These are phyloP conservation scores for Dromococcyx pavoninus DNA, from an alignment of 2,797 vertebrate species.

Conservation along the genomic window DNA sequence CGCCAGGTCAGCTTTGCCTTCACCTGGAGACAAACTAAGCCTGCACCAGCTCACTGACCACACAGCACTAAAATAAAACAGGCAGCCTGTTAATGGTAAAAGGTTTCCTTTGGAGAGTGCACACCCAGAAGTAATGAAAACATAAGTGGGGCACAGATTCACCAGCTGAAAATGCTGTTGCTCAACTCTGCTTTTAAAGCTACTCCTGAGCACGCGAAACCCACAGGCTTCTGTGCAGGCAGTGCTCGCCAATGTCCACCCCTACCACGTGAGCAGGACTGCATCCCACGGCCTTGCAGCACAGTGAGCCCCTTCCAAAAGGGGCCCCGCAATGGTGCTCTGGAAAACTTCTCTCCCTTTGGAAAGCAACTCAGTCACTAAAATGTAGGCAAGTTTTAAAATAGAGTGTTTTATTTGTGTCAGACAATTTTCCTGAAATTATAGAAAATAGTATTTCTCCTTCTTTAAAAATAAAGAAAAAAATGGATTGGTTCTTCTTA, in stretches of 20 bases:
- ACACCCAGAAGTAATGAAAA: not conserved
- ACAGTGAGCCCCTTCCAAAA: rapidly evolving
- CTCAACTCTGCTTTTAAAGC: not conserved
- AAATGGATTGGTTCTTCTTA: not conserved
- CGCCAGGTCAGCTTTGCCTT: not conserved
- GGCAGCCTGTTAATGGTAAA: not conserved
- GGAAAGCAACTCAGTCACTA: not conserved
- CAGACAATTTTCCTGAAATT: slow-evolving; percentile 21
- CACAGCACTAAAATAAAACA: not conserved
- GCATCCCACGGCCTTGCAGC: too few relatives aligned
- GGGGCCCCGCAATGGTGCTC: not conserved
- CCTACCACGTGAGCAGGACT: not conserved
- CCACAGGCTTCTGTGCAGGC: not conserved
- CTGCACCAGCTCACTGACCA: not conserved
- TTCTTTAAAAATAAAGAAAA: slow-evolving; percentile 30
- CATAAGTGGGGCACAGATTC: not conserved
- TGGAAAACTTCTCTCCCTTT: not conserved
- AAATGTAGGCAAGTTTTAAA: slow-evolving; percentile 7
- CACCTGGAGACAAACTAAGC: not conserved
- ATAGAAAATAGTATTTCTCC: slow-evolving; percentile 21
- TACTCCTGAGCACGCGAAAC: not conserved
- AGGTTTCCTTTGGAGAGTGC: too few relatives aligned
- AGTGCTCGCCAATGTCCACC: not conserved
- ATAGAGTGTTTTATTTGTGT: slow-evolving; percentile 63
- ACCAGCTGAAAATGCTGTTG: rapidly evolving